Evolutionary conservation across 2,888 invertebrate species (phyloP).

Genomic region (Gnatocerus cornutus): DNA sequence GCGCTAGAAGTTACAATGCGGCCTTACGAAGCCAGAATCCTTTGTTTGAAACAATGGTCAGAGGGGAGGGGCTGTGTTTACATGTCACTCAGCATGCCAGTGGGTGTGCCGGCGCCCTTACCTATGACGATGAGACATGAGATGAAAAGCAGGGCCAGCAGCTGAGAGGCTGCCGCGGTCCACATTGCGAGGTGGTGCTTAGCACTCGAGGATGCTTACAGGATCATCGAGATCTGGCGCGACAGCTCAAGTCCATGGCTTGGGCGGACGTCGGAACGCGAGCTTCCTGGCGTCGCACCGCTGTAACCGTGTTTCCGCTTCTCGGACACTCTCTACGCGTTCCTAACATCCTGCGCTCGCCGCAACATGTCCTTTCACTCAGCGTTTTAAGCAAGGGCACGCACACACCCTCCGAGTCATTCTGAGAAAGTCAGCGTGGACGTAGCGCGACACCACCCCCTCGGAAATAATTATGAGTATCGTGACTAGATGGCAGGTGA

Average conservation of each 20-base stretch:
- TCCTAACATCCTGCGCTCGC: conserved; percentile 62
- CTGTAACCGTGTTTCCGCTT: conserved; percentile 48
- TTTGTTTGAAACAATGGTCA: conserved; percentile 63
- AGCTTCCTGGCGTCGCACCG: conserved; percentile 53
- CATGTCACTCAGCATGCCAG: conserved; percentile 68
- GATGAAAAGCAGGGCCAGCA: conserved; percentile 65
- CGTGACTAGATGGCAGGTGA: conserved; percentile 65
- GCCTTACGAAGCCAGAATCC: conserved; percentile 50
- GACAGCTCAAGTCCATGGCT: conserved; percentile 67
- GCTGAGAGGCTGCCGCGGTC: conserved; percentile 63
- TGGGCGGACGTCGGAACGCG: conserved; percentile 59
- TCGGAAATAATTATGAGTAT: conserved; percentile 63
- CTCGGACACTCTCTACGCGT: conserved; percentile 55
- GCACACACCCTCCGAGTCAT: conserved; percentile 66
- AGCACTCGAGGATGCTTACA: conserved; percentile 61
- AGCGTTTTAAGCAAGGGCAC: conserved; percentile 52
- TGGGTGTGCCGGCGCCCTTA: conserved; percentile 69
- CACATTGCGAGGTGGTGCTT: conserved; percentile 64
- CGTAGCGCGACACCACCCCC: conserved; percentile 64
- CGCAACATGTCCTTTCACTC: conserved; percentile 60
- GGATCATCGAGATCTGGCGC: conserved; percentile 67
- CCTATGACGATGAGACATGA: conserved; percentile 68
- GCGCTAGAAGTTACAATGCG: not conserved
- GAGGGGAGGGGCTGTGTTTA: conserved; percentile 71
- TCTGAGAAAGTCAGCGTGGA: conserved; percentile 65